Base-by-base conservation (phyloP, 2,888 invertebrate species). In the Ceraclea dissimilis region DNA sequence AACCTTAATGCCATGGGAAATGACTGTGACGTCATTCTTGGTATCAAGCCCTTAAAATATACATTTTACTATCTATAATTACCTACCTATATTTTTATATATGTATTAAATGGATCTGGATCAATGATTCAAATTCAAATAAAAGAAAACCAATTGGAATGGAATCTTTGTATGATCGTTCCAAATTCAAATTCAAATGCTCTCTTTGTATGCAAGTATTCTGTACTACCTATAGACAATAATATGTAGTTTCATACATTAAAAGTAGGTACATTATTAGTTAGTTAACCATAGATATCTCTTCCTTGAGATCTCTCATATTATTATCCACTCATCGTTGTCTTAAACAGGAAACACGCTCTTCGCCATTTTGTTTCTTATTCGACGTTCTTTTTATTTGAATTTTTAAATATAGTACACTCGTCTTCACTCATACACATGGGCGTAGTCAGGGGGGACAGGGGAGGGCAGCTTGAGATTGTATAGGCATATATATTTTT, bases 101-200 rank as follows among this genome's bases (percentile, higher is more conserved):
- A n/a, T n/a, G n/a, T n/a, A n/a, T n/a, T n/a, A n/a, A n/a, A n/a
- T n/a, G n/a, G n/a, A 31, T 31, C 31, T 8, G 31, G 6, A 11
- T 31, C 11, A 6, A 8, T 16, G 26, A 19, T 49, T 20, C 16
- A 49, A 49, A 26, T 49, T 49, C 17, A 20, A 49, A 49, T 26
- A 13, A 10, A 17, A 19, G n/a, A 26, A 31, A 48, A n/a, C n/a
- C 20, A 54, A 43, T 49, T 39, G 21, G 18, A 54, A 43, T 49
- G 54, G 20, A n/a, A n/a, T n/a, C n/a, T n/a, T n/a, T n/a, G n/a
- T 50, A 52, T 52, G 26, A 39, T 50, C 43, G 51, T 58, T 57
- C 54, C 51, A 52, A 59, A 59, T 57, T 59, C 51, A 52, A 59
- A 59, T 57, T 59, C 57, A 59, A 59, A 59, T 49, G 50, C 18